phyloP scores from a whole-genome alignment of 2,113 vertebrate genomes.

The Oxygymnocypris stewartii region DNA sequence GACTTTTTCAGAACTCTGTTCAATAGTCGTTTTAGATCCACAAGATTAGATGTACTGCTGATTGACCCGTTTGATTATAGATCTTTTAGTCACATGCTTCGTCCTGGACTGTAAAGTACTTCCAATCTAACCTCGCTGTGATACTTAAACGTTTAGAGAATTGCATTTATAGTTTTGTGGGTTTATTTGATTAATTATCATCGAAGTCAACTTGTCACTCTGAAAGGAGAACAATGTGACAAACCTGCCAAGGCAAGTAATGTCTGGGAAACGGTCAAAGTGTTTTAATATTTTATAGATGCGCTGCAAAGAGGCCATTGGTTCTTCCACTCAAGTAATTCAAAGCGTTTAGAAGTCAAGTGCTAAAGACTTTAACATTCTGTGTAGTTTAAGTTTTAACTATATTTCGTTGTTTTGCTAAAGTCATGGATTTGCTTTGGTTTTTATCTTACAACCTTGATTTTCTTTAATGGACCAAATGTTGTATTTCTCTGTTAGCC shows the following conservation, averaged over 20 bases:
- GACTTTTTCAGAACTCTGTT: not conserved
- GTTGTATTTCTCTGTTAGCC: constrained; percentile 74
- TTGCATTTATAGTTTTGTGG: not conserved
- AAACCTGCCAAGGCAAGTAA: constrained; percentile 11
- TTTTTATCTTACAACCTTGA: constrained; percentile 32
- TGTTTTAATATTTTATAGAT: constrained; percentile 19
- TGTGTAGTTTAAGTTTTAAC: constrained; percentile 21
- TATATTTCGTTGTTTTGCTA: not conserved
- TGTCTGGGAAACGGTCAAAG: not conserved
- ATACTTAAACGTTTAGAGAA: constrained; percentile 19
- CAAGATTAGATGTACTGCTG: constrained; percentile 4
- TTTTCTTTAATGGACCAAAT: constrained; percentile 78
- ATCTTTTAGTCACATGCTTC: not conserved
- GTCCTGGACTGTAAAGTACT: not conserved
- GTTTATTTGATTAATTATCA: not conserved
- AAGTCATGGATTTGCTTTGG: constrained; percentile 28
- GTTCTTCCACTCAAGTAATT: constrained; percentile 13
- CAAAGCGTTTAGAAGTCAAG: not conserved
- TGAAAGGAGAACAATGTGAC: not conserved
- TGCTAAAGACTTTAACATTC: constrained; percentile 32
- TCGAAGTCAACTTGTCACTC: not conserved
- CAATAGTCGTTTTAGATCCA: constrained; percentile 14
- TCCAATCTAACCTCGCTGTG: constrained; percentile 15
- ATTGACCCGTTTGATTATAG: constrained; percentile 19
- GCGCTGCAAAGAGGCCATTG: constrained; percentile 1